These are phyloP conservation scores for Orthonevra nobilis DNA, from an alignment of 2,888 invertebrate genomes.

Conservation along the genomic window DNA sequence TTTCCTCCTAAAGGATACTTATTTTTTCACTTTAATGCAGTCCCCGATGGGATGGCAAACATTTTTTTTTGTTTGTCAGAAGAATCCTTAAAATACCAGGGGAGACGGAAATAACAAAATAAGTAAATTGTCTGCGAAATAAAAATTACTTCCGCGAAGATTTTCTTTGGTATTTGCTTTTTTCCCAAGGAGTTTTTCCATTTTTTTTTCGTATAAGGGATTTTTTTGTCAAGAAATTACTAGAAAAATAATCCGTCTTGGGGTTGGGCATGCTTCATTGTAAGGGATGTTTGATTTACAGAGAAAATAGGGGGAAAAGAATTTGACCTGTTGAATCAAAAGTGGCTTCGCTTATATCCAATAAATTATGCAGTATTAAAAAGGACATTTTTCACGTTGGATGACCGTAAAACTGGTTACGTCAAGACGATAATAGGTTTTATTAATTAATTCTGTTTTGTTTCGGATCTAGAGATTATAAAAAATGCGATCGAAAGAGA, in stretches of 20 bases:
- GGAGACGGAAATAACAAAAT: constrained; percentile 79
- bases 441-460: constrained; percentile 53
- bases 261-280: constrained; percentile 50
- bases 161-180: constrained; percentile 56
- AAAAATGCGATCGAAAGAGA: too few relatives aligned
- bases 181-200: constrained; percentile 36
- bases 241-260: constrained; percentile 2
- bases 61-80: constrained; percentile 4
- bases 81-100: constrained; percentile 62
- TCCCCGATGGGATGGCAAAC: constrained; percentile 12
- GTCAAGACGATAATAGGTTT: constrained; percentile 44
- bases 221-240: constrained; percentile 30
- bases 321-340: constrained; percentile 66
- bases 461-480: constrained; percentile 4
- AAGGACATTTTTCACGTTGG: constrained; percentile 40
- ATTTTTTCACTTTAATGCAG: constrained; percentile 23
- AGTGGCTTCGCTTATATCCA: constrained; percentile 46
- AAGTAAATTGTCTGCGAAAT: constrained; percentile 80
- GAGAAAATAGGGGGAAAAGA: constrained; percentile 40
- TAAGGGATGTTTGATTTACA: constrained; percentile 56
- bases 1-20: constrained; percentile 57
- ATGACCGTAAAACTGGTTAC: constrained; percentile 14
- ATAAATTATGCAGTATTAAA: constrained; percentile 69
- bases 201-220: constrained; percentile 16
- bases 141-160: constrained; percentile 79